Evolutionary conservation across 2,113 vertebrate species (phyloP).

Genomic region (Tetraodon nigroviridis): DNA sequence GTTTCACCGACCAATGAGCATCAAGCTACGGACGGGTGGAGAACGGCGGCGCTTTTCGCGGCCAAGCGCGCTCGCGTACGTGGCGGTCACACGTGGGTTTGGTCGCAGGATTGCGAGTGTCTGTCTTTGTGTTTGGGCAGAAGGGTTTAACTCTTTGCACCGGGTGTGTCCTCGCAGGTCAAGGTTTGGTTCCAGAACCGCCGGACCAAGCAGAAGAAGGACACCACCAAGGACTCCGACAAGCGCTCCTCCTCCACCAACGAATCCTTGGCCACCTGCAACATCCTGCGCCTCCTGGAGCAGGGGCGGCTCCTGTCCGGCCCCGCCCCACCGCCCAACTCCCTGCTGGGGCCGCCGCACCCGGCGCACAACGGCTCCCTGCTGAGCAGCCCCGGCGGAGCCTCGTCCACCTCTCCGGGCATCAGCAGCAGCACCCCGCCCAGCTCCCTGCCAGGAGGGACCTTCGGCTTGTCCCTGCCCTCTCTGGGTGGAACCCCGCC

Average conservation of each 20-base stretch:
- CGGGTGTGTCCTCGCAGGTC: slow-evolving; percentile 72
- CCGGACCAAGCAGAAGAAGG: slow-evolving; percentile 96
- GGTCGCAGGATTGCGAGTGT: not conserved
- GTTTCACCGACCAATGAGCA: no score
- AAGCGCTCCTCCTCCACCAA: slow-evolving; percentile 78
- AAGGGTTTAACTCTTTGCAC: not conserved
- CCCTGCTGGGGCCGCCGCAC: slow-evolving; percentile 71
- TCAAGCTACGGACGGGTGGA: no score
- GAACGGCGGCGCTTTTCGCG: no score
- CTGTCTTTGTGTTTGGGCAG: not conserved
- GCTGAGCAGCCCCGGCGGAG: slow-evolving; percentile 68
- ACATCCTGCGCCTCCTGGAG: slow-evolving; percentile 89
- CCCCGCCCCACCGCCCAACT: slow-evolving; percentile 74
- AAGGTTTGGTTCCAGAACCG: slow-evolving; percentile 98
- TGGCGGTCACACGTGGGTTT: no score
- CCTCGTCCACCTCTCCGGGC: slow-evolving; percentile 75
- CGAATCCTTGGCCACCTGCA: slow-evolving; percentile 89
- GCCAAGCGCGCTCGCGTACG: no score
- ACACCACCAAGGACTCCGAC: slow-evolving; percentile 91
- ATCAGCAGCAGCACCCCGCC: slow-evolving; percentile 66
- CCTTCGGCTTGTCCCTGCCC: slow-evolving; percentile 75
- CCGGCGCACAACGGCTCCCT: slow-evolving; percentile 61
- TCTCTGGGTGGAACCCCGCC: slow-evolving; percentile 68
- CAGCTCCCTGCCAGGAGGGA: slow-evolving; percentile 53
- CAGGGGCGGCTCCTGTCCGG: slow-evolving; percentile 83